Percentiles rank a stretch among this genome's conserved stretches.
phyloP scores from a whole-genome alignment of 2,888 invertebrate species.

The Synergus gifuensis region DNA sequence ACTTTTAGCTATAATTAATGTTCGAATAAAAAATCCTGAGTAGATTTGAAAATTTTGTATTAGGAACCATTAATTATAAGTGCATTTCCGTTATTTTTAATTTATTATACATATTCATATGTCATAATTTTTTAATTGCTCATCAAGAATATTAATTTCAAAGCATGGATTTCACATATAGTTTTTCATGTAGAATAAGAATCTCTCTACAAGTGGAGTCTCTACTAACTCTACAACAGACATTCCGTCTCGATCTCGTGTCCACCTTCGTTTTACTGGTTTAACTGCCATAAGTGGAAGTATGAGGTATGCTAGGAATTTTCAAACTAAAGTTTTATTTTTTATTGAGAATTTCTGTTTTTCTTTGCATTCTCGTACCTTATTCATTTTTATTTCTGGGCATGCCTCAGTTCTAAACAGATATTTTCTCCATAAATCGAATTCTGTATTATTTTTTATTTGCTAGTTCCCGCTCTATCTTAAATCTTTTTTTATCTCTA shows the following conservation, averaged over 20 bases:
- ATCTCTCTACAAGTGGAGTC: conserved; percentile 59
- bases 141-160: conserved; percentile 23
- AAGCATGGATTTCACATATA: conserved; percentile 52
- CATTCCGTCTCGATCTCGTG: conserved; percentile 44
- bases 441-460: not conserved
- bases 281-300: conserved; percentile 57
- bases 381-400: not conserved
- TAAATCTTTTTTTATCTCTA: not conserved
- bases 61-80: not conserved
- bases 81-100: not conserved
- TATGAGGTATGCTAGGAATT: conserved; percentile 60
- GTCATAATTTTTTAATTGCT: not conserved
- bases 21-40: too few species aligned
- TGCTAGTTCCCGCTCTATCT: not conserved
- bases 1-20: too few species aligned
- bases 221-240: conserved; percentile 52
- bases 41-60: not conserved
- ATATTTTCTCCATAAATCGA: not conserved
- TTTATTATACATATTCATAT: not conserved
- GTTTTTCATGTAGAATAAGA: conserved; percentile 58
- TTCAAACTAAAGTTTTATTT: conserved; percentile 29
- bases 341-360: not conserved
- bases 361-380: not conserved
- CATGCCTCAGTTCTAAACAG: not conserved
- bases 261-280: conserved; percentile 57